A percentile compares a stretch with the other conserved stretches of the same genome.
phyloP scores from a whole-genome alignment of 2,797 vertebrate genomes.

The Ptychobarbus kaznakovi region DNA sequence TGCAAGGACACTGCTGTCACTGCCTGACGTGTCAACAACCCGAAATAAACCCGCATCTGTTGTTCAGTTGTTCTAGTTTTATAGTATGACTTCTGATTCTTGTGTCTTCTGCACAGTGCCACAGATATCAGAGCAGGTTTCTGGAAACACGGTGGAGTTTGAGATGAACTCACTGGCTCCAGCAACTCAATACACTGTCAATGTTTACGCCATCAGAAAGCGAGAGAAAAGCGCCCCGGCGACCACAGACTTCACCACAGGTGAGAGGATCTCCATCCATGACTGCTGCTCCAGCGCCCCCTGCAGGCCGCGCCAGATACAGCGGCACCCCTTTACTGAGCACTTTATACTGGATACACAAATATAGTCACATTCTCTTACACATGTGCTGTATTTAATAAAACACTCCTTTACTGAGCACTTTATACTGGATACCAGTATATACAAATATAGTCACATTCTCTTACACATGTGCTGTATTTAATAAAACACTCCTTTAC shows the following conservation, averaged over 20 bases:
- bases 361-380: too few relatives aligned
- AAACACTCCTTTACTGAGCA: too few relatives aligned
- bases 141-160: constrained; percentile 88
- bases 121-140: constrained; percentile 82
- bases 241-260: constrained; percentile 86
- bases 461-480: too few relatives aligned
- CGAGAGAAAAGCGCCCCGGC: constrained; percentile 78
- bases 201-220: constrained; percentile 81
- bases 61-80: background rate
- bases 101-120: constrained; percentile 72
- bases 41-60: background rate
- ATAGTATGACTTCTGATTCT: background rate
- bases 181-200: constrained; percentile 83
- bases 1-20: background rate
- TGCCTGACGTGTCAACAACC: background rate
- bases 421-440: too few relatives aligned
- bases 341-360: background rate
- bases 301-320: background rate
- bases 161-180: constrained; percentile 84
- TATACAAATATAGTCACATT: too few relatives aligned
- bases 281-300: background rate
- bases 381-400: too few relatives aligned
- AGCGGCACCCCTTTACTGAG: background rate
- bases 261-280: constrained; percentile 69
- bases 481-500: too few relatives aligned